Base-by-base conservation (phyloP, 2,888 invertebrate genomes). In the Leptura quadrifasciata region DNA sequence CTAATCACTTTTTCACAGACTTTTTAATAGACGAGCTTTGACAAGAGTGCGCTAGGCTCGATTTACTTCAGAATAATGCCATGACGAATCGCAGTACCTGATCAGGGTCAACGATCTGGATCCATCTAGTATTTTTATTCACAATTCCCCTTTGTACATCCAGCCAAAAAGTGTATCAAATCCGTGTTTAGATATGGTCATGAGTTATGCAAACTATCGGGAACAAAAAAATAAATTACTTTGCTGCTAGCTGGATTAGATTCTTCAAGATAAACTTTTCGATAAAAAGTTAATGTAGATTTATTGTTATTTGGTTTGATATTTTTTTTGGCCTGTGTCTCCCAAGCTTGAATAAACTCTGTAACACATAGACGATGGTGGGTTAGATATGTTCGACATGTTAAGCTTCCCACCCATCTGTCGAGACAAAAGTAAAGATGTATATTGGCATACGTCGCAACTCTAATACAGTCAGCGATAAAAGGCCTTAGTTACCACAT, bases 81-180 rank as follows among this genome's bases (percentile, higher is more conserved):
- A 60, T 65, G 73, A n/a, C 73, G 47, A 73, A 73, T 73, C 61
- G 61, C 71, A 18, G 47, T 71, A 71, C 71, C 71, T 35, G 73
- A 21, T 55, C 20, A 21, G 63, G 73, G 73, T 73, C 73, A 71
- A 39, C 63, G 75, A 71, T 67, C 76, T 69, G 68, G 69, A 63
- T 68, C 74, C 55, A 61, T 58, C 58, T 67, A 60, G 68, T 72
- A 73, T 69, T 67, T 72, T 76, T 76, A 57, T 69, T 73, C 73
- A 76, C 76, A 31, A 63, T 69, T 69, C 58, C 61, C 64, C 63
- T 73, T 72, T 76, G 52, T 72, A 55, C n/a, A 18, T 55, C 21
- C 74, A 60, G 58, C 24, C 74, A 77, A 79, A 77, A 77, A 77
- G 77, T 77, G 79, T 79, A 77, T 76, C 79, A 77, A 79, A 77